Conservation (phyloP, 2,888 invertebrate species). For the Eugnorisma glareosa region DNA sequence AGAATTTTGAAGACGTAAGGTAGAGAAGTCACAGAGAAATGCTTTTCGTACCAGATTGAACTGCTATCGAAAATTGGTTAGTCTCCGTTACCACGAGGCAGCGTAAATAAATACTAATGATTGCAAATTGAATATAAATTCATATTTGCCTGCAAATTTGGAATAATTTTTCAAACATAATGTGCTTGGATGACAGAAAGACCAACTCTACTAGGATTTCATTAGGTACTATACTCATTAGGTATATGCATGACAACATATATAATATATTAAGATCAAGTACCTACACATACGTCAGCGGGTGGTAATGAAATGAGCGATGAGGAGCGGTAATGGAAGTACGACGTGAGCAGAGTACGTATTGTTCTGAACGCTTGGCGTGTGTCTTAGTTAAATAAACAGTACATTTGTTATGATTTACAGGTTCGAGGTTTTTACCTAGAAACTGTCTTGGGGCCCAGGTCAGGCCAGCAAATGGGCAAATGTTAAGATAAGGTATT, state of each 20-base stretch:
- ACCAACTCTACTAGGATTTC: not conserved
- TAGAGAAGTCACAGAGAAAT: not conserved
- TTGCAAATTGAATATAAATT: not conserved
- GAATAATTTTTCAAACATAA: not conserved
- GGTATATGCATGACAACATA: no score
- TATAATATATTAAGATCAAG: not conserved
- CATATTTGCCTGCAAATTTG: not conserved
- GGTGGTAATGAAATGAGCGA: constrained; percentile 45
- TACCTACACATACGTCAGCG: constrained; percentile 15
- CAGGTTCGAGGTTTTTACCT: not conserved
- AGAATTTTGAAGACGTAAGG: not conserved
- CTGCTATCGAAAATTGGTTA: not conserved
- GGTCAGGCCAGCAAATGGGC: not conserved
- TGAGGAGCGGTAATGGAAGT: constrained; percentile 11
- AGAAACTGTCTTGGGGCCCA: not conserved
- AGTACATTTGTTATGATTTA: not conserved
- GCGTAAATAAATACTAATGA: not conserved
- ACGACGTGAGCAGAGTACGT: constrained; percentile 15
- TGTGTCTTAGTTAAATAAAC: not conserved
- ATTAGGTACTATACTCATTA: no score
- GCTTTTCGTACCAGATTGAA: not conserved
- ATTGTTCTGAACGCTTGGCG: not conserved
- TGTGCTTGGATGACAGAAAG: not conserved
- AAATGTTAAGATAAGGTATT: accelerated
- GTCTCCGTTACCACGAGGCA: not conserved